These are phyloP conservation scores for Collichthys lucidus DNA, from an alignment of 2,113 vertebrate species.

Conservation along the genomic window DNA sequence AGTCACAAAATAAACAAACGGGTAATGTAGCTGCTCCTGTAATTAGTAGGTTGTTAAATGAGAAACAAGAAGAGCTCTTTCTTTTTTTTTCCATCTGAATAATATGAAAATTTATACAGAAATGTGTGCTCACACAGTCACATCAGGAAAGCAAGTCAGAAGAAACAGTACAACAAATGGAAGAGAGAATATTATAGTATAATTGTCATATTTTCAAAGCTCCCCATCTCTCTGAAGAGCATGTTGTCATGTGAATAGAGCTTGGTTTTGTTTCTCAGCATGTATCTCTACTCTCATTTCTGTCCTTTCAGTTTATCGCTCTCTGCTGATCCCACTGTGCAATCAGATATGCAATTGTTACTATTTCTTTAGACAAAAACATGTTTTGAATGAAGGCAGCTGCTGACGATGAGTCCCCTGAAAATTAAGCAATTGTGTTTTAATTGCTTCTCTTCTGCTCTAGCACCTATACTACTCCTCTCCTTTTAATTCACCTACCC, in stretches of 20 bases:
- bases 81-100: neutral
- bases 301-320: slow-evolving; percentile 58
- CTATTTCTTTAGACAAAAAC: slow-evolving; percentile 63
- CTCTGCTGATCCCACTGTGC: slow-evolving; percentile 60
- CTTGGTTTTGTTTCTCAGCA: slow-evolving; percentile 62
- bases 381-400: slow-evolving; percentile 45
- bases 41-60: neutral
- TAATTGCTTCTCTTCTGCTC: slow-evolving; percentile 85
- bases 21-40: neutral
- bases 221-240: slow-evolving; percentile 55
- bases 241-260: slow-evolving; percentile 58
- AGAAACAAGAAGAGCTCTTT: neutral
- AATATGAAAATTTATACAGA: neutral
- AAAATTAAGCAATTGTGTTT: slow-evolving; percentile 80
- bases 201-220: slow-evolving; percentile 55
- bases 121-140: neutral
- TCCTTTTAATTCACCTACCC: slow-evolving; percentile 41
- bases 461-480: slow-evolving; percentile 37
- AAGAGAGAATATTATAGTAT: slow-evolving; percentile 39
- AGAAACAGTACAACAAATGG: slow-evolving; percentile 18
- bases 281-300: slow-evolving; percentile 59
- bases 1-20: neutral
- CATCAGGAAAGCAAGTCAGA: neutral
- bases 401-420: slow-evolving; percentile 70
- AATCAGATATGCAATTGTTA: slow-evolving; percentile 71